A percentile compares a stretch with the other conserved stretches of the same genome.
Evolutionary conservation across 1,140 invertebrate genomes (phyloP).

Genomic region (Drosophila oshimai): DNA sequence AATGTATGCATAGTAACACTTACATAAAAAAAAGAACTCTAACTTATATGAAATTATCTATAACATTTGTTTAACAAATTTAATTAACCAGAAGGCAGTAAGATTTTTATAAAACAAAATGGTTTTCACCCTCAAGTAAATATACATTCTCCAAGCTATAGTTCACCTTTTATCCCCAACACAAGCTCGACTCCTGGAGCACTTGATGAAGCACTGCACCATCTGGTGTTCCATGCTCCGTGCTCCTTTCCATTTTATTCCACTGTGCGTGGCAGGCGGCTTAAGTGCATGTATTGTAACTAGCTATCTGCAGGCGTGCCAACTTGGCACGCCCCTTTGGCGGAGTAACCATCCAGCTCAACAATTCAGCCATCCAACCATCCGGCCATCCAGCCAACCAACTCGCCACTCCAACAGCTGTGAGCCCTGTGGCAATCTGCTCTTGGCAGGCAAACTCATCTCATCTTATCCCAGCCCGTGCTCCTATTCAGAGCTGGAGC

Average conservation of each 20-base stretch:
- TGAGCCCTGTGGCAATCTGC: constrained; percentile 27
- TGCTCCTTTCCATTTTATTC: no score
- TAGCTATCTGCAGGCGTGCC: constrained; percentile 67
- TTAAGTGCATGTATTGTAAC: constrained; percentile 65
- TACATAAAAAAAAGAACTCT: no score
- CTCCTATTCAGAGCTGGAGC: not conserved
- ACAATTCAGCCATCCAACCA: not conserved
- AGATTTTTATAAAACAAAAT: no score
- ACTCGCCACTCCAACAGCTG: constrained; percentile 51
- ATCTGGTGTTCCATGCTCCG: not conserved
- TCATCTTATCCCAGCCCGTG: not conserved
- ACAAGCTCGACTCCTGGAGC: not conserved
- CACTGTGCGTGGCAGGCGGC: constrained; percentile 42
- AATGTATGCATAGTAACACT: no score
- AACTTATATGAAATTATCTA: no score
- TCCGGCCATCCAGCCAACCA: constrained; percentile 13
- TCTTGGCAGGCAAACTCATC: constrained; percentile 22
- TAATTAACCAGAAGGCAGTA: no score
- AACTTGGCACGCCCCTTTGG: constrained; percentile 36
- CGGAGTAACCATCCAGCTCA: constrained; percentile 16
- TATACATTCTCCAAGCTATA: not conserved
- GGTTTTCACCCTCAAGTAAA: no score
- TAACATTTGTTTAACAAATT: no score
- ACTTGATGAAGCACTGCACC: not conserved
- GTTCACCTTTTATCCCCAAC: no score